Percentiles rank a stretch among this genome's conserved stretches.
These are phyloP conservation scores for Girardia tigrina DNA, from an alignment of 2,888 invertebrate genomes.

Conservation along the genomic window DNA sequence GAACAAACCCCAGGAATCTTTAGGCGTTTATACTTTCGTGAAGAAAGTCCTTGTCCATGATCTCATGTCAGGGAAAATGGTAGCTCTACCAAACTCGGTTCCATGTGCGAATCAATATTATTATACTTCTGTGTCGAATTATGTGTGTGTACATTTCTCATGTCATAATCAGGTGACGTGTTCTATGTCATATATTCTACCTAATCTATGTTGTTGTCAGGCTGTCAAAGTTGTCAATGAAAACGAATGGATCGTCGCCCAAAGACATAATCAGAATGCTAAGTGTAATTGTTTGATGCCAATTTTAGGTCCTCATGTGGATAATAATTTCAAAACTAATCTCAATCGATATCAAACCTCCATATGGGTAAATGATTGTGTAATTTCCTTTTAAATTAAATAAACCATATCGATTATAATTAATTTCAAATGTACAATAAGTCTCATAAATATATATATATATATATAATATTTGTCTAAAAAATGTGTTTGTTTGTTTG, in stretches of 20 bases:
- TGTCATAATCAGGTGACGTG: conserved; percentile 29
- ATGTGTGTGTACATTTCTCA: not conserved
- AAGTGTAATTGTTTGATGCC: conserved; percentile 89
- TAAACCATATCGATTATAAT: too few species aligned
- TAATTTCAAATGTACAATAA: too few species aligned
- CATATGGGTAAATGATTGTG: not conserved
- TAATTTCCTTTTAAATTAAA: not conserved
- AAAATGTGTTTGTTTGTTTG: too few species aligned
- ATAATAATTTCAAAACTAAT: conserved; percentile 54
- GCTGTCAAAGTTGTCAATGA: conserved; percentile 25
- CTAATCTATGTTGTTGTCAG: too few species aligned
- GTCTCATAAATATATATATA: too few species aligned
- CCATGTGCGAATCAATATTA: not conserved
- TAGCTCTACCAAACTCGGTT: not conserved
- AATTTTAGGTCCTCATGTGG: conserved; percentile 69
- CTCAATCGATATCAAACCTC: conserved; percentile 17
- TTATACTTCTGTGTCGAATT: conserved; percentile 25
- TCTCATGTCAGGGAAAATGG: not conserved
- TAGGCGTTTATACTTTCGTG: conserved; percentile 90
- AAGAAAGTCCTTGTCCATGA: conserved; percentile 52
- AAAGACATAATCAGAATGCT: conserved; percentile 90
- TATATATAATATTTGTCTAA: too few species aligned
- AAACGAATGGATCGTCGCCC: conserved; percentile 95
- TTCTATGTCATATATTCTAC: too few species aligned
- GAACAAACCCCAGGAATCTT: conserved; percentile 59